Evolutionary conservation across 2,888 invertebrate species (phyloP).

Genomic region (Dicyrtoma fusca): DNA sequence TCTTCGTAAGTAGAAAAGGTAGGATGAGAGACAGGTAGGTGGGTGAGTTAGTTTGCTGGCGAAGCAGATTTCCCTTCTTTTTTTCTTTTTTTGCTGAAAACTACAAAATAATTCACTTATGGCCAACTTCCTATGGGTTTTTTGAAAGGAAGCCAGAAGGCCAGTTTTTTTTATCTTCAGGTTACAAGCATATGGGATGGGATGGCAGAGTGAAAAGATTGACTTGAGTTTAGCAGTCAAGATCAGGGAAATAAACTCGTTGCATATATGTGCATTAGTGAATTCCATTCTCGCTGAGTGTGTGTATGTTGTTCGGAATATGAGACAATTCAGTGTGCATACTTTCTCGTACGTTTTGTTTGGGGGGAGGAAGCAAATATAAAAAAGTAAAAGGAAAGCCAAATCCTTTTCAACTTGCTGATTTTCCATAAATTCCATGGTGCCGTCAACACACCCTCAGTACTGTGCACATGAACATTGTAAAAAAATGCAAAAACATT

Average conservation of each 20-base stretch:
- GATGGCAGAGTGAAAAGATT: not conserved
- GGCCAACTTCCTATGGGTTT: not conserved
- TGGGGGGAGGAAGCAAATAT: too few relatives aligned
- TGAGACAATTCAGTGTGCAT: too few relatives aligned
- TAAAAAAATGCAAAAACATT: too few relatives aligned
- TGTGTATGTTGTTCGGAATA: too few relatives aligned
- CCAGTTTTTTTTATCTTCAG: not conserved
- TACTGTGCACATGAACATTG: too few relatives aligned
- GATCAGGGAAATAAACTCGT: too few relatives aligned
- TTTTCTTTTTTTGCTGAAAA: conserved; percentile 16
- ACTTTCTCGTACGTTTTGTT: too few relatives aligned
- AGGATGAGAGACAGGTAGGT: conserved; percentile 4
- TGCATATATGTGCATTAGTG: too few relatives aligned
- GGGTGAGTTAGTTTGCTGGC: conserved; percentile 8
- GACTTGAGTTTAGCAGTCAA: not conserved
- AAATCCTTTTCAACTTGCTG: conserved; percentile 14
- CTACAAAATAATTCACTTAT: conserved; percentile 15
- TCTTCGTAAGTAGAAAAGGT: not conserved
- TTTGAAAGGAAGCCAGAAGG: conserved; percentile 15
- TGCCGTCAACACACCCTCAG: too few relatives aligned
- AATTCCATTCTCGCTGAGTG: too few relatives aligned
- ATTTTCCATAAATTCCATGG: conserved; percentile 1
- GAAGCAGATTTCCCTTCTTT: not conserved
- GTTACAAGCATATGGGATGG: not conserved
- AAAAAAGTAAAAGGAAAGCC: not conserved